Evolutionary conservation across 92 coral and sea anemone genomes (phyloP), one percentile per base, ranked within the genome.

Genomic region (Anthopleura xanthogrammica): DNA sequence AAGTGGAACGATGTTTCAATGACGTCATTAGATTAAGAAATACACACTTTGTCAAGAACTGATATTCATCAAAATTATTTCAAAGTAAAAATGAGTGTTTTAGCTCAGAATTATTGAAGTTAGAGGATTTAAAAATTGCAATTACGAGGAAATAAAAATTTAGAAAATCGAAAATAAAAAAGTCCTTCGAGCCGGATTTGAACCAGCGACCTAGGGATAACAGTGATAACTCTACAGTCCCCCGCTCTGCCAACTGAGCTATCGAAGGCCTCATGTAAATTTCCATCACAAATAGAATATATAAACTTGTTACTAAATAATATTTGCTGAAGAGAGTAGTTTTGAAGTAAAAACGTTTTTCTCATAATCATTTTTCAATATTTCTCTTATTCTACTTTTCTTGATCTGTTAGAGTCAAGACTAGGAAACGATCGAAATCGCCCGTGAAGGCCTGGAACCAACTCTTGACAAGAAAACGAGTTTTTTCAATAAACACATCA

Each of bases 211-310:
- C 90, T 87, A 87, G 80, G 87, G 87, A 84, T 84, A 24, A 80
- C 79, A 42, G 65, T 77, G 39, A 23, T 54, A 13, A 20, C 64
- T 89, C 94, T 91, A 91, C 94, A 91, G 94, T 91, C 91, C 94
- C 87, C 94, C 94, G 91, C 94, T 91, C 94, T 91, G 89, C 94
- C 94, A 91, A 88, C 94, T 91, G 94, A 91, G 94, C 94, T 91
- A 91, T 88, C 94, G 94, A 91, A 91, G 94, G 94, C 36, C 13
- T 13, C 41, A 5, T 62, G 70, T 2, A 20, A 1, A 1, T 5
- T 22, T 1, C 0, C 2, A 1, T 62, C 14, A 2, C 70, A 20
- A 62, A 62, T 20, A n/a, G 19, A 4, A 0, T 62, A 62, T 62
- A 62, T 62, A 2, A 62, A 0, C 24, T n/a, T 10, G 5, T 3